Evolutionary conservation across 2,888 invertebrate genomes (phyloP).

Genomic region (Eugnorisma glareosa): DNA sequence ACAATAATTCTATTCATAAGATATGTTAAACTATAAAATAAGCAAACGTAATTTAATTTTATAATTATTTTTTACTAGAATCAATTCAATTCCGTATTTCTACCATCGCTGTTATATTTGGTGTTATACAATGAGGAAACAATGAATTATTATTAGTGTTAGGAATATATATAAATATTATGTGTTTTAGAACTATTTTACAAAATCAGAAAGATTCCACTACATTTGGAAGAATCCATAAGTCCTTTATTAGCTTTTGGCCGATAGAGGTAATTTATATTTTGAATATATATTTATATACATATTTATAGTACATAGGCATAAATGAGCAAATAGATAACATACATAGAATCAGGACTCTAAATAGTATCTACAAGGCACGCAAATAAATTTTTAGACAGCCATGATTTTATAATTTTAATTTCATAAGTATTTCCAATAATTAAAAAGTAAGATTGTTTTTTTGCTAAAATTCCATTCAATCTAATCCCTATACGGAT

Average conservation of each 20-base stretch:
- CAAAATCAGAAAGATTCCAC: slow-evolving; percentile 72
- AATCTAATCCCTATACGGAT: slow-evolving; percentile 25
- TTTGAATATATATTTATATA: slow-evolving; percentile 19
- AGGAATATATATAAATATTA: slow-evolving; percentile 58
- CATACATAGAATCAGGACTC: slow-evolving; percentile 45
- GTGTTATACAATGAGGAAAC: slow-evolving; percentile 51
- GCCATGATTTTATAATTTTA: slow-evolving; percentile 44
- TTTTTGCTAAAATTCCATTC: slow-evolving; percentile 15
- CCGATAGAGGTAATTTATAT: slow-evolving; percentile 28
- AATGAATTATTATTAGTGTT: slow-evolving; percentile 41
- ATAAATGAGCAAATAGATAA: slow-evolving; percentile 51
- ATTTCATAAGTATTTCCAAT: slow-evolving; percentile 10
- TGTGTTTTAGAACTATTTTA: slow-evolving; percentile 57
- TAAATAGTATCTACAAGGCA: slow-evolving; percentile 75
- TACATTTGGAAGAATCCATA: slow-evolving; percentile 70
- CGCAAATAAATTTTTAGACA: slow-evolving; percentile 74
- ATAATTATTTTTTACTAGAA: slow-evolving; percentile 44
- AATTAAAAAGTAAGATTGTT: slow-evolving; percentile 16
- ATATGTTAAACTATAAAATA: slow-evolving; percentile 54
- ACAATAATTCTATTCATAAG: slow-evolving; percentile 62
- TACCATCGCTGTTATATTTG: slow-evolving; percentile 59
- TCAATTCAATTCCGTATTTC: slow-evolving; percentile 65
- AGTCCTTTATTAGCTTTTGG: slow-evolving; percentile 59
- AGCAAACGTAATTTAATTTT: slow-evolving; percentile 44
- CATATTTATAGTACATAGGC: slow-evolving; percentile 22